Percentiles rank a stretch among this genome's conserved stretches.
These are phyloP conservation scores for Apodemia duryi DNA, from an alignment of 2,888 invertebrate species.

Conservation along the genomic window DNA sequence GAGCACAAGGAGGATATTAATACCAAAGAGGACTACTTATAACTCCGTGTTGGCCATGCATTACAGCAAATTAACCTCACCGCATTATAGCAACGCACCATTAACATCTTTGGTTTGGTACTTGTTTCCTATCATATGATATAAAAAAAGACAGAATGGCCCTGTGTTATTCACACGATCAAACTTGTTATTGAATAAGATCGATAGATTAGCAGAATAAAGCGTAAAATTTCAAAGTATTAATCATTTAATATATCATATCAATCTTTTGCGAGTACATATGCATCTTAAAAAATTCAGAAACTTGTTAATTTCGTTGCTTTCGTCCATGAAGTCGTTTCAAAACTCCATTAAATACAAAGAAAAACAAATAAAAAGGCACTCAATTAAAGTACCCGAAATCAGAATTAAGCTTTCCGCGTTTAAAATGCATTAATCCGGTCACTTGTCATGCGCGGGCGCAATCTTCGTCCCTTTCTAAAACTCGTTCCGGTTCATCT, in stretches of 20 bases:
- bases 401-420: constrained; percentile 77
- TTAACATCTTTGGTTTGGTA: too few species aligned
- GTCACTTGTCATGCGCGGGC: constrained; percentile 72
- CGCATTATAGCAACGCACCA: too few species aligned
- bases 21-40: too few species aligned
- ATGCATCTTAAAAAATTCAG: constrained; percentile 17
- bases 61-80: too few species aligned
- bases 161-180: too few species aligned
- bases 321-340: constrained; percentile 29
- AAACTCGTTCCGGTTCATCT: constrained; percentile 64
- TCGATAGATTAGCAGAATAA: neutral
- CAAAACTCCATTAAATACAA: constrained; percentile 29
- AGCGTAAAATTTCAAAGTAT: neutral
- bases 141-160: too few species aligned
- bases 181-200: too few species aligned
- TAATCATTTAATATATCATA: neutral
- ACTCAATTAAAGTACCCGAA: constrained; percentile 67
- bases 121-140: too few species aligned
- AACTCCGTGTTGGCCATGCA: too few species aligned
- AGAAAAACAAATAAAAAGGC: constrained; percentile 49
- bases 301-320: constrained; percentile 29
- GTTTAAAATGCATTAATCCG: constrained; percentile 78
- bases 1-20: too few species aligned
- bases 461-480: constrained; percentile 57
- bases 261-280: neutral